Percentiles rank a stretch among this genome's conserved stretches.
Evolutionary conservation across 2,888 invertebrate species (phyloP).

Genomic region (Mythimna pallens): DNA sequence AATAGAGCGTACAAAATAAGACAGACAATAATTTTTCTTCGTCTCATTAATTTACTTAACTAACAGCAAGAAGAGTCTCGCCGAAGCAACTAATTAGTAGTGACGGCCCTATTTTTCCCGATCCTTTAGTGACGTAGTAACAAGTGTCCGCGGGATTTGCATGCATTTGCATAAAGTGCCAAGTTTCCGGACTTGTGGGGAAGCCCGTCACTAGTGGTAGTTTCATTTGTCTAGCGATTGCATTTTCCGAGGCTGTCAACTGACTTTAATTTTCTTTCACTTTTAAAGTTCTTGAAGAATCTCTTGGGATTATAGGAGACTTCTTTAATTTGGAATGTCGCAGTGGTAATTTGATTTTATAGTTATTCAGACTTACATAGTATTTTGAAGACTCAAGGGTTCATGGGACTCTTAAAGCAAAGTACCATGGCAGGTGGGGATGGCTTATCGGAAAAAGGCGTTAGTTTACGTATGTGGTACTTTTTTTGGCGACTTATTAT

Average conservation of each 20-base stretch:
- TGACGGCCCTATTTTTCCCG: constrained; percentile 63
- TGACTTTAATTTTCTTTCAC: constrained; percentile 62
- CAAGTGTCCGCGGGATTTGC: constrained; percentile 77
- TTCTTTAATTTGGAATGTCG: constrained; percentile 17
- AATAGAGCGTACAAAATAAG: constrained; percentile 14
- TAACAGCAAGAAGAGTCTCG: constrained; percentile 32
- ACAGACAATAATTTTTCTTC: constrained; percentile 38
- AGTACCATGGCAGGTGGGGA: too few species aligned
- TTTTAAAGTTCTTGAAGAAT: constrained; percentile 30
- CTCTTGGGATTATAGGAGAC: constrained; percentile 6
- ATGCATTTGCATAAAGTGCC: constrained; percentile 83
- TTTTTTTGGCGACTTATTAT: background rate
- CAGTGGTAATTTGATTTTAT: constrained; percentile 18
- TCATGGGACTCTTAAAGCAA: too few species aligned
- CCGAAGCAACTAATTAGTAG: constrained; percentile 53
- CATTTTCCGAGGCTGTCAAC: constrained; percentile 40
- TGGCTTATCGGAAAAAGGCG: too few species aligned
- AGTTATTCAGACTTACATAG: background rate
- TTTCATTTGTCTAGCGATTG: constrained; percentile 64
- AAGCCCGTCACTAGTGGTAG: constrained; percentile 65
- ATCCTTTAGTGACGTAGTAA: constrained; percentile 63
- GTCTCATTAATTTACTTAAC: constrained; percentile 49
- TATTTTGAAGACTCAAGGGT: background rate
- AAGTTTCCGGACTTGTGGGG: constrained; percentile 68
- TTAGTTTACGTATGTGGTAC: too few species aligned